Base-by-base conservation (phyloP, 2,113 vertebrate genomes). In the Alces alces region DNA sequence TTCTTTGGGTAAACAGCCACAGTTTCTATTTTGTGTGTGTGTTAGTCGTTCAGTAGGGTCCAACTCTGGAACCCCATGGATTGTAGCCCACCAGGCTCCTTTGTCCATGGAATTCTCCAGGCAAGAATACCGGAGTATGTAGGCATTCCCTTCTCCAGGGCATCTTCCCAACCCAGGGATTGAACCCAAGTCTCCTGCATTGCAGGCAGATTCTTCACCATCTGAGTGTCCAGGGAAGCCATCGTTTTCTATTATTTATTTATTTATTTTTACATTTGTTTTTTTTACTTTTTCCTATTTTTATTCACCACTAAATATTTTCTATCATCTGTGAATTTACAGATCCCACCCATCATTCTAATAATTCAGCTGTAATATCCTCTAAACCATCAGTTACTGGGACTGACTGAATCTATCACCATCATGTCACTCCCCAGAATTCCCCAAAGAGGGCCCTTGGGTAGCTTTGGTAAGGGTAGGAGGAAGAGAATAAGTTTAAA, bases 391-490 rank as follows among this genome's bases (percentile, higher is more conserved):
- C 98, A 92, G 98, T 98, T 86, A 47, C 97, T 89, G 70, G 98
- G 54, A 98, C 97, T 93, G 91, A 97, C 98, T 85, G 64, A 96
- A 58, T 98, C 97, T 73, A 95, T 97, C 96, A 98, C 98, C 95
- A 98, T 95, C 97, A 96, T 98, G 97, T 98, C 98, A 98, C 97
- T 97, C 97, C 97, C 21, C 98, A 98, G 50, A 98, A 94, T 97
- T 61, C 36, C 84, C 95, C 52, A 57, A 86, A 70, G 98, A 98
- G 93, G 36, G 7, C 21, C 17, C 12, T 30, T 58, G 25, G 36
- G 28, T 1, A 60, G n/a, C 39, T 7, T 47, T 66, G 50, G 64
- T 47, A 36, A 43, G 4, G 43, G 9, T n/a, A 16, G 43, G 55
- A 85, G 61, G 73, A 92, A 6, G 30, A 86, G 5, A 76, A 14